These are phyloP conservation scores for Adelphocoris suturalis DNA, from an alignment of 2,888 invertebrate species.

Conservation along the genomic window DNA sequence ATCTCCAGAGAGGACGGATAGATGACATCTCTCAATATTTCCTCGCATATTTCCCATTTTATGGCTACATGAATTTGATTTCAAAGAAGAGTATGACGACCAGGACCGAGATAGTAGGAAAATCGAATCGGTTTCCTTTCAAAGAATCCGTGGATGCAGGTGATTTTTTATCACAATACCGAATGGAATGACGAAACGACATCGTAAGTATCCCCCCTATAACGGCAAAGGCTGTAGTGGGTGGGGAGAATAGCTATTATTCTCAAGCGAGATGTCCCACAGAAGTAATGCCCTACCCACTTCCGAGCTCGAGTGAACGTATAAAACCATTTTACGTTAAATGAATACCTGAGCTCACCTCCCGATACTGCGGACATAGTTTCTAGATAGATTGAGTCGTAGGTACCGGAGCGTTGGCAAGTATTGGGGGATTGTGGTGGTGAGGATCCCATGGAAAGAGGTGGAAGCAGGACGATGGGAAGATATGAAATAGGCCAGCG, in stretches of 20 bases:
- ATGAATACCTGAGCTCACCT: slow-evolving; percentile 1
- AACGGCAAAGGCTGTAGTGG: not conserved
- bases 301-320: not conserved
- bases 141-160: not conserved
- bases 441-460: not conserved
- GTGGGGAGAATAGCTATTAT: not conserved
- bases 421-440: no score
- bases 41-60: no score
- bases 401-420: not conserved
- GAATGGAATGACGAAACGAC: not conserved
- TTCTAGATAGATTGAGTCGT: not conserved
- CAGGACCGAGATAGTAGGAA: no score
- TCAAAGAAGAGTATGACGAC: no score
- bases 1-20: no score
- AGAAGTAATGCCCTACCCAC: not conserved
- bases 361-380: not conserved
- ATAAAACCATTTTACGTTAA: slow-evolving; percentile 12
- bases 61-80: no score
- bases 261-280: not conserved
- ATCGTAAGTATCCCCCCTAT: not conserved
- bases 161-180: not conserved
- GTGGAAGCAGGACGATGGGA: not conserved
- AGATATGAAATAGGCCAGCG: slow-evolving; percentile 20
- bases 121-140: not conserved
- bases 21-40: no score